phyloP scores from a whole-genome alignment of 2,797 vertebrate species.

The Lithobates pipiens region DNA sequence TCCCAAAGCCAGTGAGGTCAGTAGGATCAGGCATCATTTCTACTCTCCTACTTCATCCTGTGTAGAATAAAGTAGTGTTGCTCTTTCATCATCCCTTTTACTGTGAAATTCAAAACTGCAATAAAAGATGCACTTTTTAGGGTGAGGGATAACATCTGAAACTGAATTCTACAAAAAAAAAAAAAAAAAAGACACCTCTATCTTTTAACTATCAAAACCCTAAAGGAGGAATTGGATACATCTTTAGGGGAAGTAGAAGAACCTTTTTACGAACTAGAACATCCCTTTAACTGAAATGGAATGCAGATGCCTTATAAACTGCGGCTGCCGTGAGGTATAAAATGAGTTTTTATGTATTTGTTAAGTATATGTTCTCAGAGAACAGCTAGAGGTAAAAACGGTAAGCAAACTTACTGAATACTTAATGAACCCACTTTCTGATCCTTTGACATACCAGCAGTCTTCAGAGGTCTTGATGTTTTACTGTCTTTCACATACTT shows the following conservation, averaged over 20 bases:
- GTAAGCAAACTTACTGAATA: constrained; percentile 21
- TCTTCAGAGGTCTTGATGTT: constrained; percentile 38
- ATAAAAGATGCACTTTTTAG: background rate
- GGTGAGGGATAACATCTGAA: background rate
- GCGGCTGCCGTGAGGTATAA: background rate
- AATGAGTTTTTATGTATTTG: background rate
- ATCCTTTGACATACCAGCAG: constrained; percentile 31
- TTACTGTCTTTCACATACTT: constrained; percentile 20
- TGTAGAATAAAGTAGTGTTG: no score
- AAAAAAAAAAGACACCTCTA: background rate
- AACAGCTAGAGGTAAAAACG: constrained; percentile 5
- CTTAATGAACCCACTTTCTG: constrained; percentile 34
- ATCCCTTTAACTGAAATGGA: background rate
- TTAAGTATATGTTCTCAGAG: constrained; percentile 25
- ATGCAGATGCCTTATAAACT: background rate
- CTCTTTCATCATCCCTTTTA: background rate
- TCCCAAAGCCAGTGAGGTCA: no score
- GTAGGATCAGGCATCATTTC: no score
- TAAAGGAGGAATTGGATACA: background rate
- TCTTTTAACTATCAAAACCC: background rate
- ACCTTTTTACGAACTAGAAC: background rate
- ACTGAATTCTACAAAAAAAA: background rate
- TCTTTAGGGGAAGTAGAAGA: background rate
- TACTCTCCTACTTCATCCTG: no score
- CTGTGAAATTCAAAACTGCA: no score